Base-by-base conservation (phyloP, 2,113 vertebrate species). In the Ammodytes marinus region DNA sequence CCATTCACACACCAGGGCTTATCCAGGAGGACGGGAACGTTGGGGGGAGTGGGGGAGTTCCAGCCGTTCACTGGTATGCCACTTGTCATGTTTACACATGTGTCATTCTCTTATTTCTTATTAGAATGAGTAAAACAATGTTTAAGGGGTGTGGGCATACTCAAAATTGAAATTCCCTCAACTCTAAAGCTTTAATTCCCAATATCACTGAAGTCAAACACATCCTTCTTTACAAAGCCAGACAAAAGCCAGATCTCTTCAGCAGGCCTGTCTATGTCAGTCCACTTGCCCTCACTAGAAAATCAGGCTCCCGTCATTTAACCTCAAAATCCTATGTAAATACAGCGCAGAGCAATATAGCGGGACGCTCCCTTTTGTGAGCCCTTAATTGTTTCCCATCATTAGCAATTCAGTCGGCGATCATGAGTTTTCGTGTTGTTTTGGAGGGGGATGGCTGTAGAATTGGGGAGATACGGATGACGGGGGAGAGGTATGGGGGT, bases 321-420 rank as follows among this genome's bases (percentile, higher is more conserved):
- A 92, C 90, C 85, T 61, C 61, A 68, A 80, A 86, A 83, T 45
- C 68, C 79, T 55, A 69, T 67, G 85, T 86, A 79, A 90, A 91
- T 84, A 87, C 17, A 4, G 13, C 40, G 43, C 66, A 4, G 46
- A 75, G 81, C 82, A 88, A 83, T 86, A 88, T 59, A 85, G 84
- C 74, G 17, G 52, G 75, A 70, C 39, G 69, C 84, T 83, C 69
- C 79, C 80, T 69, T 90, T 92, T 89, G 89, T 84, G 59, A 66
- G 65, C 17, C 15, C 70, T 42, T 92, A 89, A 94, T 94, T 93
- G 91, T 94, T 93, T 94, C 92, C 86, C 80, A 87, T 89, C 88
- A 92, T 94, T 90, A 90, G 90, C 75, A 88, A 84, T 89, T 86
- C 87, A 78, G 70, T 55, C 47, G 13, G 47, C 66, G 42, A 82